Evolutionary conservation across 2,113 vertebrate genomes (phyloP).

Genomic region (Lepidothrix coronata): DNA sequence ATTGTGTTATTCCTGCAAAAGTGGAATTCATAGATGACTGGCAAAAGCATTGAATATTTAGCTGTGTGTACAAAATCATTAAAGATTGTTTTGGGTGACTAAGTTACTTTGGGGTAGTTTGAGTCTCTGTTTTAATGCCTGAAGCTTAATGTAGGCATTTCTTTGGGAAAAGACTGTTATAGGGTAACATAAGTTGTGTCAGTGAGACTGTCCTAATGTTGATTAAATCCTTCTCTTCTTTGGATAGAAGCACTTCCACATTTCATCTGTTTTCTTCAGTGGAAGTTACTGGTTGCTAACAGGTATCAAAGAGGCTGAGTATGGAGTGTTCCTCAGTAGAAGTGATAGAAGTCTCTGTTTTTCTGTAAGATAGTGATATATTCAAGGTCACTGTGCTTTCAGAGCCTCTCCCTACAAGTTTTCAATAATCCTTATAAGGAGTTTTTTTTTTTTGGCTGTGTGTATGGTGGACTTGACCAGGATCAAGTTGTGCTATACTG

Average conservation of each 20-base stretch:
- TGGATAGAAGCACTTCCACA: not conserved
- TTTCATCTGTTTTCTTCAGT: not conserved
- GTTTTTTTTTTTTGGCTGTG: not conserved
- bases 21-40: not conserved
- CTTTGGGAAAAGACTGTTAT: not conserved
- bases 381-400: not conserved
- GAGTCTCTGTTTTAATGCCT: not conserved
- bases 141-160: not conserved
- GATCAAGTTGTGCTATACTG: not conserved
- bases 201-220: not conserved
- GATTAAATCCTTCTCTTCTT: not conserved
- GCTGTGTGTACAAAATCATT: not conserved
- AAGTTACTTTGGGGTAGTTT: not conserved
- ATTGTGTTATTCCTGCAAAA: not conserved
- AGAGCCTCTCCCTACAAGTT: not conserved
- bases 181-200: not conserved
- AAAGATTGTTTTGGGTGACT: not conserved
- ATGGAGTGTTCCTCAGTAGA: not conserved
- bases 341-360: not conserved
- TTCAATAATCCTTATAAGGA: not conserved
- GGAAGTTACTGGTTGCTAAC: not conserved
- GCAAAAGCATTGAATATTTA: not conserved
- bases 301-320: not conserved
- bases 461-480: rapidly evolving
- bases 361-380: not conserved